These are phyloP conservation scores for Eurystomus glaucurus DNA, from an alignment of 2,797 vertebrate species.

Conservation along the genomic window DNA sequence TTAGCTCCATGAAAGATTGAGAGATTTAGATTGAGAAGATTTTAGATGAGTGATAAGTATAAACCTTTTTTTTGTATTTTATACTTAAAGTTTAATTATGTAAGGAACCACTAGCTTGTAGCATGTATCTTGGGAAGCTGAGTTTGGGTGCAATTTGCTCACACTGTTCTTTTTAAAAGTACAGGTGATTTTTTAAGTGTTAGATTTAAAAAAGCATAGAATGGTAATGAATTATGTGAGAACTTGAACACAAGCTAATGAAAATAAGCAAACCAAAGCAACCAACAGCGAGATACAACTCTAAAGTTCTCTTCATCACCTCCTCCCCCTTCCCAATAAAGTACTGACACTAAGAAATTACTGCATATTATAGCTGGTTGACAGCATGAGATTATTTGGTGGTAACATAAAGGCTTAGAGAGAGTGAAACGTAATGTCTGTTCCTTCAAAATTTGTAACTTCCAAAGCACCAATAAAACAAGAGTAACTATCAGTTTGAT, in stretches of 20 bases:
- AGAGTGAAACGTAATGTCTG: not conserved
- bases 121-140: not conserved
- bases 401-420: not conserved
- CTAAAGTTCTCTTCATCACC: not conserved
- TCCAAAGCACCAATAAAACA: slow-evolving; percentile 51
- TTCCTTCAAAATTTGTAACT: slow-evolving; percentile 43
- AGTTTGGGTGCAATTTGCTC: not conserved
- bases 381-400: slow-evolving; percentile 32
- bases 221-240: not conserved
- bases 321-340: not conserved
- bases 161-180: not conserved
- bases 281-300: not conserved
- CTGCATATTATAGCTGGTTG: not conserved
- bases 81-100: not conserved
- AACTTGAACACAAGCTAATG: not conserved
- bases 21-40: not conserved
- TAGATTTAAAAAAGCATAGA: not conserved
- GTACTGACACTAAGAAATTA: not conserved
- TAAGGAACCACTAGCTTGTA: not conserved
- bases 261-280: not conserved
- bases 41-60: not conserved
- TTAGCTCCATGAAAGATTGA: not conserved
- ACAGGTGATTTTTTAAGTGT: not conserved
- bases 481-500: slow-evolving; percentile 57
- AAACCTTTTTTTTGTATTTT: not conserved